Conservation (phyloP, 2,888 invertebrate species). For the Syrphus vitripennis region DNA sequence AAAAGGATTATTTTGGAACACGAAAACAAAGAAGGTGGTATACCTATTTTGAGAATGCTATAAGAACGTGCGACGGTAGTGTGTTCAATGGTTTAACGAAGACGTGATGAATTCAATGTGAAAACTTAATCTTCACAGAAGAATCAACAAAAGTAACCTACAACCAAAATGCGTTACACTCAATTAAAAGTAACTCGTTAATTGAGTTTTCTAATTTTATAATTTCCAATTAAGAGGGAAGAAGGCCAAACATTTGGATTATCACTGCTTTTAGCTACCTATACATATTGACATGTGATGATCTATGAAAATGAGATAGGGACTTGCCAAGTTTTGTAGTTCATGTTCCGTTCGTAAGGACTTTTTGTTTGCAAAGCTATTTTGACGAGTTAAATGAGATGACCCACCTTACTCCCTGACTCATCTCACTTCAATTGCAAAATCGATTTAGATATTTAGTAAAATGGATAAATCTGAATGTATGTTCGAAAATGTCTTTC, state of each 20-base stretch:
- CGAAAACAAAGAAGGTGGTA: not conserved
- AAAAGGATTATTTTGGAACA: not conserved
- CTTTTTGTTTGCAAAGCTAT: no score
- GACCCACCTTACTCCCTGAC: no score
- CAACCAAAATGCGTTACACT: slow-evolving; percentile 10
- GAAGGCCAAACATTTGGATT: not conserved
- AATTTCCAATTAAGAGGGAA: not conserved
- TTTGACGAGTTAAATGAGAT: no score
- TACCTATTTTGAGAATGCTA: not conserved
- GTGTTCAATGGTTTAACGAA: not conserved
- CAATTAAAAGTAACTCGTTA: not conserved
- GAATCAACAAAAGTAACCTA: not conserved
- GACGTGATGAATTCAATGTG: not conserved
- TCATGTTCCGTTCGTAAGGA: no score
- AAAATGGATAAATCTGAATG: no score
- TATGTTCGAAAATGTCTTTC: no score
- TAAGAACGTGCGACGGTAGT: not conserved
- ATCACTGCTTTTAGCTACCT: not conserved
- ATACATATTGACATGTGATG: not conserved
- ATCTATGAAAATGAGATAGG: no score
- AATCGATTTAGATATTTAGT: no score
- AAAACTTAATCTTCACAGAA: not conserved
- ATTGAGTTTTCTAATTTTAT: slow-evolving; percentile 4
- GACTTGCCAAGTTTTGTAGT: no score
- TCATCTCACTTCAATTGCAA: no score